Evolutionary conservation across 2,113 vertebrate genomes (phyloP).

Genomic region (Alligator sinensis): DNA sequence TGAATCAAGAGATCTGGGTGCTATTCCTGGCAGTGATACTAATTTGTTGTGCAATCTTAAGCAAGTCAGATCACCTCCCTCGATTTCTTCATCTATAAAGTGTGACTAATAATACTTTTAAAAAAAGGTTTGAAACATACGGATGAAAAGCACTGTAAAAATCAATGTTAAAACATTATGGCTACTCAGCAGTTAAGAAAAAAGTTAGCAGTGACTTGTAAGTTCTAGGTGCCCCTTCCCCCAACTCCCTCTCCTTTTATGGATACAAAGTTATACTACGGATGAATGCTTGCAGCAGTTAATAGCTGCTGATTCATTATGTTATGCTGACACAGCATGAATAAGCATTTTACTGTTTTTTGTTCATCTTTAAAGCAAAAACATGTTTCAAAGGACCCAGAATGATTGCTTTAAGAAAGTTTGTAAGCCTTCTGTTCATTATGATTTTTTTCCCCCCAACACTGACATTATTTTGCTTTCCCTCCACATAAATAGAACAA

Average conservation of each 20-base stretch:
- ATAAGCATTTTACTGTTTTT: conserved; percentile 49
- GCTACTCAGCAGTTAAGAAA: neutral
- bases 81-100: neutral
- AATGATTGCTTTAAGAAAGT: neutral
- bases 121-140: neutral
- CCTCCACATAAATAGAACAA: neutral
- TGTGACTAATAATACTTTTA: neutral
- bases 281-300: conserved; percentile 39
- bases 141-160: neutral
- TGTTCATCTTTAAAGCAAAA: neutral
- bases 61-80: accelerated
- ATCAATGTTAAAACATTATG: neutral
- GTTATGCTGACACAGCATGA: conserved; percentile 72
- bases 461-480: neutral
- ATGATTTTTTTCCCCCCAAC: neutral
- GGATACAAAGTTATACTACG: conserved; percentile 60
- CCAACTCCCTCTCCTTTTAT: conserved; percentile 67
- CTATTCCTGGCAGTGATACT: accelerated
- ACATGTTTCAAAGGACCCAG: neutral
- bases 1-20: neutral
- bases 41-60: neutral
- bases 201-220: neutral
- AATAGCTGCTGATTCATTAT: conserved; percentile 74
- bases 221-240: neutral
- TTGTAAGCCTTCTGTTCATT: neutral